phyloP scores from a whole-genome alignment of 2,888 invertebrate species.

The Eupsilia transversa region DNA sequence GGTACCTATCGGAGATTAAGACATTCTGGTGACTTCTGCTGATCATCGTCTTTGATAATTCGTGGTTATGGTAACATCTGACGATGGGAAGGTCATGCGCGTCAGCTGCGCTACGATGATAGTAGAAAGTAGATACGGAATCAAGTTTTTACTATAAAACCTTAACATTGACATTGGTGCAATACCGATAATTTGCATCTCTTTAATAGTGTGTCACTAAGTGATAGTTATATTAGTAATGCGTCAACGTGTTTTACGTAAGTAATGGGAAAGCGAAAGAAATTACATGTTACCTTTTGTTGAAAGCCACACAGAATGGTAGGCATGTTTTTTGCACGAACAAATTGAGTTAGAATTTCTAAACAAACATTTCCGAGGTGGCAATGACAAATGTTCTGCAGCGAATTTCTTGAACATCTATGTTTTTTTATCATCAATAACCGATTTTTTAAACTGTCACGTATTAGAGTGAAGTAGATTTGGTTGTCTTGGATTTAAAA shows the following conservation, averaged over 20 bases:
- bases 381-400: conserved; percentile 28
- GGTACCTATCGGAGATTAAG: conserved; percentile 6
- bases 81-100: background rate
- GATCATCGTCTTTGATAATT: conserved; percentile 17
- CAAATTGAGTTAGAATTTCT: conserved; percentile 69
- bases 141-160: background rate
- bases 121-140: background rate
- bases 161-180: background rate
- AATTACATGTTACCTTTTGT: conserved; percentile 71
- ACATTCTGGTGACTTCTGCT: conserved; percentile 17
- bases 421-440: conserved; percentile 3
- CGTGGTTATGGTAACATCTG: background rate
- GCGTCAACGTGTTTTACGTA: conserved; percentile 62
- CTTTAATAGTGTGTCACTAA: background rate
- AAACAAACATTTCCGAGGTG: conserved; percentile 67
- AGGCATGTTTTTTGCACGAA: conserved; percentile 65
- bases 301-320: conserved; percentile 67
- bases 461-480: conserved; percentile 22
- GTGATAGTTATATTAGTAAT: conserved; percentile 31
- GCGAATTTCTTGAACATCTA: conserved; percentile 5
- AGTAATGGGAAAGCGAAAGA: conserved; percentile 71
- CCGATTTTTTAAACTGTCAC: no score
- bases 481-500: background rate
- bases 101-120: background rate
- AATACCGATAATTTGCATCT: conserved; percentile 8